Evolutionary conservation across 2,797 vertebrate species (phyloP).

Genomic region (Falco naumanni): DNA sequence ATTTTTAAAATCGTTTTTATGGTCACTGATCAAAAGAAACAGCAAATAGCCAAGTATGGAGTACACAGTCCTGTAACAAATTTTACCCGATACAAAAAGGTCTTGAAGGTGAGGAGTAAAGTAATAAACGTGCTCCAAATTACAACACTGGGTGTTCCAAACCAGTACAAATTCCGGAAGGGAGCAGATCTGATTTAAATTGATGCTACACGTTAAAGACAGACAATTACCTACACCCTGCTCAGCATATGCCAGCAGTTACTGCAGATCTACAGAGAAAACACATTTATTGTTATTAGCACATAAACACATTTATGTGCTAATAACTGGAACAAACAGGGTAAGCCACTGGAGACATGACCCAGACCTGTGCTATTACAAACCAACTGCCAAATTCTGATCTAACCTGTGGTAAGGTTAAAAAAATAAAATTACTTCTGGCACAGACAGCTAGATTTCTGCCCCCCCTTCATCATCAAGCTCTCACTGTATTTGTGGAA

Average conservation of each 20-base stretch:
- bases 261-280: background rate
- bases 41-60: background rate
- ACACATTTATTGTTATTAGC: background rate
- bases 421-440: background rate
- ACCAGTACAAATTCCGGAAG: rapidly evolving
- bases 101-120: background rate
- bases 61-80: background rate
- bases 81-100: background rate
- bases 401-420: background rate
- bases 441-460: background rate
- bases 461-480: background rate
- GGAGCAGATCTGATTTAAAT: background rate
- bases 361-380: background rate
- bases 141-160: background rate
- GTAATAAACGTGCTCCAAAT: background rate
- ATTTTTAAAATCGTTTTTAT: background rate
- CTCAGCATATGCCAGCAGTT: background rate
- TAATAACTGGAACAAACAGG: background rate
- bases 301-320: background rate
- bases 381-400: background rate
- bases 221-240: background rate
- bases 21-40: background rate
- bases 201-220: background rate
- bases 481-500: constrained; percentile 7
- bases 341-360: background rate